phyloP scores from a whole-genome alignment of 2,888 invertebrate species.

The Lasioglossum oenotherae region DNA sequence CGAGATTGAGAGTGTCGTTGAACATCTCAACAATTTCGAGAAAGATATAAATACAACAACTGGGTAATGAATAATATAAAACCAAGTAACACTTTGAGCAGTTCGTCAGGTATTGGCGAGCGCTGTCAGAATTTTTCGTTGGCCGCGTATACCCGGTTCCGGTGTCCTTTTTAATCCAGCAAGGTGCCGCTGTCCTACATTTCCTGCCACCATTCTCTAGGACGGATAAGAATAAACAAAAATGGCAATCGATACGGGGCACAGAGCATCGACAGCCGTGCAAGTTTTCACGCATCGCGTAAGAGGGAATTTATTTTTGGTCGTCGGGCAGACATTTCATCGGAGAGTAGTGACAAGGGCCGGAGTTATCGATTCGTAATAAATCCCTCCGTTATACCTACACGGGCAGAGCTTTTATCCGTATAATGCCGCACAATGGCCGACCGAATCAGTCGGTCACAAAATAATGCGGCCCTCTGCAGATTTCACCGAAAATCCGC shows the following conservation, averaged over 20 bases:
- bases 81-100: background rate
- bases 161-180: conserved; percentile 5
- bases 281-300: conserved; percentile 69
- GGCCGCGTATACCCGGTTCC: background rate
- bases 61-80: background rate
- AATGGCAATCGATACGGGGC: conserved; percentile 7
- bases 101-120: background rate
- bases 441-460: conserved; percentile 71
- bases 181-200: conserved; percentile 10
- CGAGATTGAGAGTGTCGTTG: background rate
- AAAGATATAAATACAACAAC: background rate
- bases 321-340: conserved; percentile 72
- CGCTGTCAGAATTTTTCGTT: background rate
- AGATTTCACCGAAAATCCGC: conserved; percentile 71
- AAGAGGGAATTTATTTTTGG: conserved; percentile 73
- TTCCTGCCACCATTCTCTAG: background rate
- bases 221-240: background rate
- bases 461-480: conserved; percentile 74
- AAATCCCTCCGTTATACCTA: conserved; percentile 75
- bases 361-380: conserved; percentile 77
- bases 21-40: background rate
- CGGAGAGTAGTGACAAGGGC: conserved; percentile 73
- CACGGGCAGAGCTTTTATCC: conserved; percentile 74
- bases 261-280: conserved; percentile 50
- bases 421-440: conserved; percentile 75